phyloP scores from a whole-genome alignment of 2,797 vertebrate genomes.

The Mormyrus hasselquistii region DNA sequence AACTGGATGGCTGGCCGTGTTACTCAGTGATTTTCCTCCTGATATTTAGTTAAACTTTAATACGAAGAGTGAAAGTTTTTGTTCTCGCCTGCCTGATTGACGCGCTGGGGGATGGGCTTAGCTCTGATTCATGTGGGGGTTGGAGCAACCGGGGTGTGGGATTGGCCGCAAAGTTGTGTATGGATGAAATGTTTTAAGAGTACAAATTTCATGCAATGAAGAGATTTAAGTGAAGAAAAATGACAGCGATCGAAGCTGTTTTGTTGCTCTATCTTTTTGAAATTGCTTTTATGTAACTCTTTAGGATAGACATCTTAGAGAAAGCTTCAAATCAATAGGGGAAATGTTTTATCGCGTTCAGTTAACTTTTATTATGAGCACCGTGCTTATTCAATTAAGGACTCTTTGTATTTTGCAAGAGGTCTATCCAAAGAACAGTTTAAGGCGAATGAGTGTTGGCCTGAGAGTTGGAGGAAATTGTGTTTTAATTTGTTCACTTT shows the following conservation, averaged over 20 bases:
- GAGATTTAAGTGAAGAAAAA: neutral
- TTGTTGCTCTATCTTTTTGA: neutral
- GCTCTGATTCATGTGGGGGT: neutral
- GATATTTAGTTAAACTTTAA: neutral
- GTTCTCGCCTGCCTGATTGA: neutral
- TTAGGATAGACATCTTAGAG: neutral
- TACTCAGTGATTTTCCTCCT: neutral
- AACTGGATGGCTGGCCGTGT: neutral
- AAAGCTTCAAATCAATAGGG: neutral
- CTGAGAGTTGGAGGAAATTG: slow-evolving; percentile 3
- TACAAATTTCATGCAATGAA: neutral
- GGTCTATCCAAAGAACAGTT: neutral
- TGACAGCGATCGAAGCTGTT: neutral
- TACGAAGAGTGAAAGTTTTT: neutral
- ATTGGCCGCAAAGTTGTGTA: neutral
- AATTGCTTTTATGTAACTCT: neutral
- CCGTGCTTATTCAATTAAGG: neutral
- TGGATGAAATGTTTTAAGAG: neutral
- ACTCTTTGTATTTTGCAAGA: neutral
- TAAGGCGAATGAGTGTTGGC: neutral
- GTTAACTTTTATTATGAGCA: neutral
- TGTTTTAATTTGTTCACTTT: neutral
- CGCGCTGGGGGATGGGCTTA: neutral
- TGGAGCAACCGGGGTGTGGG: neutral
- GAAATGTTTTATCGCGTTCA: neutral